phyloP scores from a whole-genome alignment of 2,113 vertebrate genomes.

The Indri indri region DNA sequence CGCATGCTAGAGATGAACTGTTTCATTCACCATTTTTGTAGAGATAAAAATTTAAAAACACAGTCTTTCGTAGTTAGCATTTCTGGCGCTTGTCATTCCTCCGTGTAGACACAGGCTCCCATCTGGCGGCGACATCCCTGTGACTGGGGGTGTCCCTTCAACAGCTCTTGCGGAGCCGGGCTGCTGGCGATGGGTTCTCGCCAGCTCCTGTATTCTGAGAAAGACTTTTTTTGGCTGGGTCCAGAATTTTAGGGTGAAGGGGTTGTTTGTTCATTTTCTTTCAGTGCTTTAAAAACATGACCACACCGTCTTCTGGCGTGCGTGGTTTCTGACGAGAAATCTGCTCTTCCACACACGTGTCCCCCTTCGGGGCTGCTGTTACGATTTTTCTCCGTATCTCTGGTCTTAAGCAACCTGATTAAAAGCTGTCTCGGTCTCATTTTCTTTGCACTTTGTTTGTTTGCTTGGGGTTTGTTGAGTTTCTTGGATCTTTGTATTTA shows the following conservation, averaged over 20 bases:
- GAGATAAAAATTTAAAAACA: neutral
- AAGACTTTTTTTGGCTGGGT: neutral
- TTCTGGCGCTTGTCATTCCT: no score
- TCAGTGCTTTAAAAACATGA: accelerated
- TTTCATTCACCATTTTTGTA: neutral
- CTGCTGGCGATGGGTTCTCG: neutral
- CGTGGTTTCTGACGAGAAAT: neutral
- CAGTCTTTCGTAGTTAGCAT: accelerated
- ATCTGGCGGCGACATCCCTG: no score
- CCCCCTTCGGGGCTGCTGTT: no score
- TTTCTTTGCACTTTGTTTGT: neutral
- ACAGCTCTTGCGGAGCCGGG: accelerated
- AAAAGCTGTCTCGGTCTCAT: neutral
- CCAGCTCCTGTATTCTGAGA: neutral
- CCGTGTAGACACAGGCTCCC: accelerated
- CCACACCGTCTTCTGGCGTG: accelerated
- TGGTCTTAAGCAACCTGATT: neutral
- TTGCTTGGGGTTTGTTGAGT: neutral
- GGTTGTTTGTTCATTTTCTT: neutral
- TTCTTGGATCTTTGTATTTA: neutral
- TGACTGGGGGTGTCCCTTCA: no score
- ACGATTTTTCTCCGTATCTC: neutral
- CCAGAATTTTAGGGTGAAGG: neutral
- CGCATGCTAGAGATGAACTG: accelerated
- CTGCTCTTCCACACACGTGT: neutral